These are phyloP conservation scores for Dermolepida albohirtum DNA, from an alignment of 2,888 invertebrate genomes.

Conservation along the genomic window DNA sequence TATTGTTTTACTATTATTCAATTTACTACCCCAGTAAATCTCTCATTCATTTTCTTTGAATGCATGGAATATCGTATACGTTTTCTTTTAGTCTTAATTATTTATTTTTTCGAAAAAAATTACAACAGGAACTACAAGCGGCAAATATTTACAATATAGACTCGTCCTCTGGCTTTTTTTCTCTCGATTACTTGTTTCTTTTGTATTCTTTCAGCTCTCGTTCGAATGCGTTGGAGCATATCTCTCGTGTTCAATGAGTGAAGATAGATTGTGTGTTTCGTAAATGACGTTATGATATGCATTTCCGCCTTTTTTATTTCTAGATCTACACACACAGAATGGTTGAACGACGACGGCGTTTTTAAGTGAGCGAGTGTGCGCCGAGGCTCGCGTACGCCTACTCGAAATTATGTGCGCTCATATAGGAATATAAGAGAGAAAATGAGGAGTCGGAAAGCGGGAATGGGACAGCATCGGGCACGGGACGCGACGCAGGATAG, in stretches of 20 bases:
- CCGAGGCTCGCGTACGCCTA: conserved; percentile 4
- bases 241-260: conserved; percentile 30
- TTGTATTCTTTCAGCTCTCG: conserved; percentile 9
- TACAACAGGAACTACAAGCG: conserved; percentile 35
- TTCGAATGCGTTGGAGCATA: not conserved
- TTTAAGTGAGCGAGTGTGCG: conserved; percentile 7
- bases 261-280: conserved; percentile 40
- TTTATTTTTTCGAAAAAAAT: conserved; percentile 35
- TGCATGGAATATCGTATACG: not conserved
- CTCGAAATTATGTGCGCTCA: conserved; percentile 8
- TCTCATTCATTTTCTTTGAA: too few species aligned
- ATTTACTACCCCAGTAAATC: too few species aligned
- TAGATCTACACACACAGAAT: conserved; percentile 8
- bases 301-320: conserved; percentile 39
- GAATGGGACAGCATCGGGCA: conserved; percentile 10
- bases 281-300: conserved; percentile 39
- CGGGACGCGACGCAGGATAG: conserved; percentile 31
- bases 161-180: conserved; percentile 18
- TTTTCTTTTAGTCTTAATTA: conserved; percentile 34
- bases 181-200: conserved; percentile 26
- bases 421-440: too few species aligned
- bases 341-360: not conserved
- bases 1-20: too few species aligned
- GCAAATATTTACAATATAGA: conserved; percentile 38
- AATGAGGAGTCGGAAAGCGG: conserved; percentile 4